Evolutionary conservation across 2,113 vertebrate genomes (phyloP).

Genomic region (Illadopsis cleaveri): DNA sequence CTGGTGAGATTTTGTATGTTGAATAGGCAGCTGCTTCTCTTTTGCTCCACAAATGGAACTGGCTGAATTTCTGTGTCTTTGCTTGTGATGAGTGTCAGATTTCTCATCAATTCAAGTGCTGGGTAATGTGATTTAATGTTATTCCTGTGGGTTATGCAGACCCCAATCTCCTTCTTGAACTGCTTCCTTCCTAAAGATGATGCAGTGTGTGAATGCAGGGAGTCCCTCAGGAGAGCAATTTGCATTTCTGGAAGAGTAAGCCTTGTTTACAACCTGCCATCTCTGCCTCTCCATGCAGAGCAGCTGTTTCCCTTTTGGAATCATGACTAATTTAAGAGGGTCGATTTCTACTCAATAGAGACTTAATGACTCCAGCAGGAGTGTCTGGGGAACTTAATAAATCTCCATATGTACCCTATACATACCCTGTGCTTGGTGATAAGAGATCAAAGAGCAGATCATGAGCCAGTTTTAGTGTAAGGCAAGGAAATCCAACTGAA

Average conservation of each 20-base stretch:
- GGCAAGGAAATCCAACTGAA: neutral
- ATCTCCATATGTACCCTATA: neutral
- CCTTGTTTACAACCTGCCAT: neutral
- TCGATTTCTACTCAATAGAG: slow-evolving; percentile 17
- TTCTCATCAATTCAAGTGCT: neutral
- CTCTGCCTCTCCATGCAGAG: neutral
- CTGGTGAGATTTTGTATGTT: neutral
- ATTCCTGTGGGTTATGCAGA: neutral
- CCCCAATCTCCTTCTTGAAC: neutral
- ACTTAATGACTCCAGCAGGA: slow-evolving; percentile 5
- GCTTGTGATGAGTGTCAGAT: neutral
- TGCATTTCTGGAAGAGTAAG: slow-evolving; percentile 17
- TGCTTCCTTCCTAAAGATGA: neutral
- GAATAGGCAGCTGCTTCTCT: neutral
- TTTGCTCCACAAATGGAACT: neutral
- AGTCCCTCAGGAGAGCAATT: neutral
- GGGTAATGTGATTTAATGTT: neutral
- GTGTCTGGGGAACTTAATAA: neutral
- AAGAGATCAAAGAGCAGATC: neutral
- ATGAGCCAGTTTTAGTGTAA: neutral
- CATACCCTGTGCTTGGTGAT: neutral
- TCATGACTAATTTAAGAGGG: neutral
- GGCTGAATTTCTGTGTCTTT: neutral
- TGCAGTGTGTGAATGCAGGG: neutral
- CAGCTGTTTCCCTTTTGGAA: slow-evolving; percentile 54